Percentiles rank a stretch among this genome's conserved stretches.
phyloP scores from a whole-genome alignment of 1,140 invertebrate genomes.

The Rhopalosiphum padi region DNA sequence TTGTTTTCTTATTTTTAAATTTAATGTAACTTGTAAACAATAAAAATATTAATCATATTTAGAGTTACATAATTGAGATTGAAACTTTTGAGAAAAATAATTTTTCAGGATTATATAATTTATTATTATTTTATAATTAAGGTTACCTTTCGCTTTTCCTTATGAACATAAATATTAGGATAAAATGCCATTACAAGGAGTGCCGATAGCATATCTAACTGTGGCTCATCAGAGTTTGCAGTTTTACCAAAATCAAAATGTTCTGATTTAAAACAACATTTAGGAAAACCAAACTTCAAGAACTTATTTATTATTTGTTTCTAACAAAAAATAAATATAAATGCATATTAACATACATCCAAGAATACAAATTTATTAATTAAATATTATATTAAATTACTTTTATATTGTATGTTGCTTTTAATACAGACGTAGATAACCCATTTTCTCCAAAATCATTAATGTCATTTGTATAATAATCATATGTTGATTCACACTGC shows the following conservation, averaged over 20 bases:
- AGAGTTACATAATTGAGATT: background rate
- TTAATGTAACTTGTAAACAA: background rate
- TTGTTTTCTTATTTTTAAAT: background rate
- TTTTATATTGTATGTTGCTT: slow-evolving; percentile 91
- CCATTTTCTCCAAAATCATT: background rate
- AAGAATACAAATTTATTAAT: background rate
- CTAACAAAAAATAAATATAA: slow-evolving; percentile 63
- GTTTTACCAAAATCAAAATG: slow-evolving; percentile 72
- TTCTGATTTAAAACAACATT: slow-evolving; percentile 79
- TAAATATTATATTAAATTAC: background rate
- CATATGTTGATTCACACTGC: slow-evolving; percentile 75
- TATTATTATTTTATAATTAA: slow-evolving; percentile 24
- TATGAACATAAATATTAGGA: slow-evolving; percentile 95
- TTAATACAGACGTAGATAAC: slow-evolving; percentile 66
- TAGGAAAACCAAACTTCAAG: slow-evolving; percentile 83
- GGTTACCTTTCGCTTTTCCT: slow-evolving; percentile 86
- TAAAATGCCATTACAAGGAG: slow-evolving; percentile 90
- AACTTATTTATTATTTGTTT: slow-evolving; percentile 87
- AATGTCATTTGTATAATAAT: background rate
- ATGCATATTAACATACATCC: background rate
- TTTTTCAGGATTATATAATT: background rate
- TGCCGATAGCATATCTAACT: slow-evolving; percentile 84
- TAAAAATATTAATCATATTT: background rate
- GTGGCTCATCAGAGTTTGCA: slow-evolving; percentile 72
- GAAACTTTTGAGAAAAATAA: background rate